Conservation (phyloP, 2,888 invertebrate genomes). For the Agrochola macilenta region DNA sequence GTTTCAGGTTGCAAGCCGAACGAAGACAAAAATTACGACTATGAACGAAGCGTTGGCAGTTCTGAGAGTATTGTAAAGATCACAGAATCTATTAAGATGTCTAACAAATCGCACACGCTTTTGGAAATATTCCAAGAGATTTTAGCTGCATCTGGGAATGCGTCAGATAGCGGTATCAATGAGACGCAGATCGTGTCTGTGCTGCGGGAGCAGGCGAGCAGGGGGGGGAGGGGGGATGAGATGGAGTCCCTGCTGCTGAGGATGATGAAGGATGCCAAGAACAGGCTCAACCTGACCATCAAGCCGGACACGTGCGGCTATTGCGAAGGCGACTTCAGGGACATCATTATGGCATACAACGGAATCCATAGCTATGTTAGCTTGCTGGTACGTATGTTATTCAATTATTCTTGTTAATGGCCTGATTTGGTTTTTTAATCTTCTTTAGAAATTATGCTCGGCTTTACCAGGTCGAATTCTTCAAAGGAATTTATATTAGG, state of each 20-base stretch:
- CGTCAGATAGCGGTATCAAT: slow-evolving; percentile 80
- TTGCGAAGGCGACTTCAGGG: slow-evolving; percentile 91
- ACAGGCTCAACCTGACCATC: slow-evolving; percentile 77
- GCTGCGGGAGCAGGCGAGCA: slow-evolving; percentile 81
- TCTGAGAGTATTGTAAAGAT: slow-evolving; percentile 28
- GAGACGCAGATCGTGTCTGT: slow-evolving; percentile 83
- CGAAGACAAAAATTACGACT: slow-evolving; percentile 23
- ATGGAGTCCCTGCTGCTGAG: slow-evolving; percentile 81
- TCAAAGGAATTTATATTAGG: not conserved
- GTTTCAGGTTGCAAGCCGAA: slow-evolving; percentile 60
- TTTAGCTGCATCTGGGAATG: slow-evolving; percentile 85
- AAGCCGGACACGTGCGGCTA: slow-evolving; percentile 86
- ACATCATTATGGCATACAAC: slow-evolving; percentile 92
- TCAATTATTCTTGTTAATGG: not conserved
- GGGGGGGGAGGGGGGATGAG: slow-evolving; percentile 74
- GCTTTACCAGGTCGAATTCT: not conserved
- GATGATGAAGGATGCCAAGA: slow-evolving; percentile 83
- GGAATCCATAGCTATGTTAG: slow-evolving; percentile 95
- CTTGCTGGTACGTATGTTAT: slow-evolving; percentile 91
- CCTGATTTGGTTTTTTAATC: not conserved
- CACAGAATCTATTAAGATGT: slow-evolving; percentile 75
- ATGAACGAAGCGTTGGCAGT: slow-evolving; percentile 43
- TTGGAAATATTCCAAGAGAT: slow-evolving; percentile 87
- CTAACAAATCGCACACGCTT: slow-evolving; percentile 84
- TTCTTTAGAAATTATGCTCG: not conserved